Conservation (phyloP, 1,140 invertebrate genomes). For the Drosophila athabasca region DNA sequence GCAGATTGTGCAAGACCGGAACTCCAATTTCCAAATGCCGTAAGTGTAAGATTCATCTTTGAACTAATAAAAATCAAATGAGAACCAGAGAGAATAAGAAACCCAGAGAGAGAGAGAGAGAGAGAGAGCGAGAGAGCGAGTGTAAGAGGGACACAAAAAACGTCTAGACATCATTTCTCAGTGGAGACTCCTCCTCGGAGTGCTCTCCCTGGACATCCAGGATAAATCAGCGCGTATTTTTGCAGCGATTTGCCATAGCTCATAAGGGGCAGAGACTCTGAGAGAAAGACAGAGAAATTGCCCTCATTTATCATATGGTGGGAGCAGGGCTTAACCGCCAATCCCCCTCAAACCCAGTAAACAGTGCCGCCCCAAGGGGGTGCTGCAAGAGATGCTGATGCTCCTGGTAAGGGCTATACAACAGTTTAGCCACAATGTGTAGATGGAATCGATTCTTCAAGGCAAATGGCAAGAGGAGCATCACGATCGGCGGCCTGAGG, state of each 20-base stretch:
- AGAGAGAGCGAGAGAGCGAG: not conserved
- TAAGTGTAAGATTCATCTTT: no score
- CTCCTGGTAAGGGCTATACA: no score
- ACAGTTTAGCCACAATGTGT: no score
- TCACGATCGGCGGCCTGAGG: no score
- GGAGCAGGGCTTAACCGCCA: slow-evolving; percentile 12
- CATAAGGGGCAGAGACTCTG: slow-evolving; percentile 32
- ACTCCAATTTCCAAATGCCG: no score
- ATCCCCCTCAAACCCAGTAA: not conserved
- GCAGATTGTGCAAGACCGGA: no score
- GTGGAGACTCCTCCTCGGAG: slow-evolving; percentile 2
- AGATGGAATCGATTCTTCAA: no score
- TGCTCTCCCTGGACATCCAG: slow-evolving; percentile 23
- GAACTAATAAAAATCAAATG: no score
- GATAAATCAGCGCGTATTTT: slow-evolving; percentile 64
- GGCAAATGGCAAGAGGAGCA: no score
- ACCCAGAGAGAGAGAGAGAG: slow-evolving; percentile 2
- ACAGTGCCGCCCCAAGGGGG: no score
- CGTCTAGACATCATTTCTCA: slow-evolving; percentile 76
- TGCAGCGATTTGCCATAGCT: slow-evolving; percentile 54
- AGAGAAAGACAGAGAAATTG: slow-evolving; percentile 49
- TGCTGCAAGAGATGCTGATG: no score
- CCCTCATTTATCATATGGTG: slow-evolving; percentile 60
- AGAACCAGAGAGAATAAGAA: not conserved
- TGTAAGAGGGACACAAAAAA: slow-evolving; percentile 39